phyloP scores from a whole-genome alignment of 2,888 invertebrate species.

The Pachydiplax longipennis region DNA sequence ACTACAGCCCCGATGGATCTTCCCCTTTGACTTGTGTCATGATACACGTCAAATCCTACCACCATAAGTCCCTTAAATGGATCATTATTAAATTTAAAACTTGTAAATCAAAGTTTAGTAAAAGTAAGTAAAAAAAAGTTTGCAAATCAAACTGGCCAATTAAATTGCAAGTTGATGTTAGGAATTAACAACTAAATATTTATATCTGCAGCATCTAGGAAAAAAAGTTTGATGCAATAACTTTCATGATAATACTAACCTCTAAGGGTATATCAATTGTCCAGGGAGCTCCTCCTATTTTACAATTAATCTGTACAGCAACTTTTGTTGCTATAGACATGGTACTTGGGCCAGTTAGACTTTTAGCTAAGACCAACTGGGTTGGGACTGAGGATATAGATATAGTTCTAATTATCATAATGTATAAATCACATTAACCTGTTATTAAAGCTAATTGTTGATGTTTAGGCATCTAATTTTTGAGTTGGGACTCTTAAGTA shows the following conservation, averaged over 20 bases:
- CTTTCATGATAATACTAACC: not conserved
- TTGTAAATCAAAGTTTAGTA: not conserved
- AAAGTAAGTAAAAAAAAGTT: no score
- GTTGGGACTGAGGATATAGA: conserved; percentile 22
- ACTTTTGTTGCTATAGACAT: conserved; percentile 64
- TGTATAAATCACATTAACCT: not conserved
- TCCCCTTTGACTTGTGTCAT: conserved; percentile 73
- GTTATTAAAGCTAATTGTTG: not conserved
- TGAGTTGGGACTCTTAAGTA: no score
- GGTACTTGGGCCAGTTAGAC: conserved; percentile 45
- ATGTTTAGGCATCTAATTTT: no score
- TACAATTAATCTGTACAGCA: conserved; percentile 64
- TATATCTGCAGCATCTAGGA: not conserved
- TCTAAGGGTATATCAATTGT: conserved; percentile 57
- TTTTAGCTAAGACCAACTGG: conserved; percentile 49
- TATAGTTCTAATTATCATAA: not conserved
- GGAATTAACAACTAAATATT: not conserved
- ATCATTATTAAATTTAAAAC: not conserved
- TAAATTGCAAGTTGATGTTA: not conserved
- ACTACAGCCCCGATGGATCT: conserved; percentile 63
- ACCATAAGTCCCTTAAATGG: conserved; percentile 72
- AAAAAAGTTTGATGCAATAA: not conserved
- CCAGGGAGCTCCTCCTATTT: conserved; percentile 59
- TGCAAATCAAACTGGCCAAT: not conserved
- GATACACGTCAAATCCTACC: conserved; percentile 88